Evolutionary conservation across 1,140 invertebrate species (phyloP), one percentile per base, ranked within the genome.

Genomic region (Macrocentrus cingulum): DNA sequence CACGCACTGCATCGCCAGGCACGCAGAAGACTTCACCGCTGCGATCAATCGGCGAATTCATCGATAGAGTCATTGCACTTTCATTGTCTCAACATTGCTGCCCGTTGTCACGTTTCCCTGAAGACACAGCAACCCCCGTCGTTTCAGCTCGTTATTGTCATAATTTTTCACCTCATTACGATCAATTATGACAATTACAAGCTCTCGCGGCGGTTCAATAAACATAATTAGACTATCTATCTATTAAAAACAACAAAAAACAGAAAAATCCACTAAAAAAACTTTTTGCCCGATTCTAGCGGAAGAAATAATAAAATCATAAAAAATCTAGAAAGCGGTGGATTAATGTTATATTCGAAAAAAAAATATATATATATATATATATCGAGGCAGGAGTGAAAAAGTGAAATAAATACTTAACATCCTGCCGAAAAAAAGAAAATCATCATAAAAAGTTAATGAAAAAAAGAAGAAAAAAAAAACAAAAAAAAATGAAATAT

Each of bases 171-270:
- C n/a, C n/a, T n/a, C n/a, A n/a, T n/a, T n/a, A n/a, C n/a, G n/a
- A n/a, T n/a, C n/a, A n/a, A n/a, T n/a, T n/a, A n/a, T n/a, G 50
- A 23, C 11, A 16, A 44, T 25, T 13, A 42, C 39, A 29, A 29
- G 1, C n/a, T 23, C 23, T 50, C 8, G 42, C 18, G 23, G 39
- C 22, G 36, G 34, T 50, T 37, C 20, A 56, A 57, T 57, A 57
- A 57, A 57, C 55, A 57, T 57, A 50, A 57, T 57, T 57, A 57
- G 45, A 22, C 42, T 48, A 22, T n/a, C n/a, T n/a, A n/a, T n/a
- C n/a, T 19, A 20, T 46, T 46, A 52, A 34, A 56, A n/a, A 22
- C 45, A 22, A 9, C 2, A 22, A 22, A 22, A n/a, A 3, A 9
- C 15, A 25, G 29, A 49, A 49, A 34, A 18, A 29, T 49, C 46